A percentile compares a stretch with the other conserved stretches of the same genome.
These are phyloP conservation scores for Polyploca ridens DNA, from an alignment of 2,888 invertebrate genomes.

Conservation along the genomic window DNA sequence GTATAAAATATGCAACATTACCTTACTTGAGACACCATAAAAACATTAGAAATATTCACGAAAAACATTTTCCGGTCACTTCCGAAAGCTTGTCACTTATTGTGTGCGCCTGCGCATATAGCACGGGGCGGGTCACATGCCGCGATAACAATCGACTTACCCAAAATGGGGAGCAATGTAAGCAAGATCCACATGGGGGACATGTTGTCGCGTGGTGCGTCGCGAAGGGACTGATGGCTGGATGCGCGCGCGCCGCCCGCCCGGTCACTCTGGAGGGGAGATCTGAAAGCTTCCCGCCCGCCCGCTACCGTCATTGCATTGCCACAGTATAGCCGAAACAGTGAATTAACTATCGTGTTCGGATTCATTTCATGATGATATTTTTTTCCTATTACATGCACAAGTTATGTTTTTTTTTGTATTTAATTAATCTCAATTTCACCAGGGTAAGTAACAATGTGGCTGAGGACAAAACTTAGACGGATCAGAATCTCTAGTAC, in stretches of 20 bases:
- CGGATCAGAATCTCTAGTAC: too few species aligned
- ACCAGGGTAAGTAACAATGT: too few species aligned
- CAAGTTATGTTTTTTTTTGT: neutral
- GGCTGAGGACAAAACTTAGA: too few species aligned
- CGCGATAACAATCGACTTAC: conserved; percentile 63
- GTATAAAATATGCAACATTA: conserved; percentile 17
- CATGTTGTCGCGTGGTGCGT: conserved; percentile 78
- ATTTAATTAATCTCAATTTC: neutral
- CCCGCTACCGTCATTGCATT: conserved; percentile 36
- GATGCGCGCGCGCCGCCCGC: conserved; percentile 60
- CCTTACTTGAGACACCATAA: conserved; percentile 24
- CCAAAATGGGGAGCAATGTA: conserved; percentile 78
- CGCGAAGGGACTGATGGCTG: conserved; percentile 70
- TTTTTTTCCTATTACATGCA: too few species aligned
- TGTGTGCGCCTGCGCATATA: conserved; percentile 31
- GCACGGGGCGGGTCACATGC: conserved; percentile 31
- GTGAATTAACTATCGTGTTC: neutral
- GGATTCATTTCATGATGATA: too few species aligned
- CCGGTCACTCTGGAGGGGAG: conserved; percentile 48
- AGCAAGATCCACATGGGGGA: conserved; percentile 79
- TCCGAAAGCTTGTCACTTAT: conserved; percentile 45
- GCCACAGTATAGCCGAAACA: neutral
- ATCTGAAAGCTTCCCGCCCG: conserved; percentile 75
- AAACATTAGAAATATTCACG: conserved; percentile 27
- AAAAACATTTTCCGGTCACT: conserved; percentile 36